A percentile compares a stretch with the other conserved stretches of the same genome.
Evolutionary conservation across 2,113 vertebrate genomes (phyloP).

Genomic region (Tragelaphus strepsiceros): DNA sequence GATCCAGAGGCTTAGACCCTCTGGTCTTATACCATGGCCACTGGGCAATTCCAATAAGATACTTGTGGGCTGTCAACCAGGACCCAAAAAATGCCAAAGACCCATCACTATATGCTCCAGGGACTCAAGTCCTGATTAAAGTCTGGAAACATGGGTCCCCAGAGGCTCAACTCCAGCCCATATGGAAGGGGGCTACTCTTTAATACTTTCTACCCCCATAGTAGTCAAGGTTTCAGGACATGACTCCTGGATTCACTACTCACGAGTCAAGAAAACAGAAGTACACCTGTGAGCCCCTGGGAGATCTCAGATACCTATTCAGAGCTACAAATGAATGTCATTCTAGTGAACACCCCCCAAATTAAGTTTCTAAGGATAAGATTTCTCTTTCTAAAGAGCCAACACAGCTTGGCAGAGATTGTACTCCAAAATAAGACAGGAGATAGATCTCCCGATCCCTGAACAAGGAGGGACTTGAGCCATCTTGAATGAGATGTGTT

Average conservation of each 20-base stretch:
- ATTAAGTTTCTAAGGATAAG: not conserved
- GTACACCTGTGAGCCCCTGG: not conserved
- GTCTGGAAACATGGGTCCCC: not conserved
- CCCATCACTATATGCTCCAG: not conserved
- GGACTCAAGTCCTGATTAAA: not conserved
- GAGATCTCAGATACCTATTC: not conserved
- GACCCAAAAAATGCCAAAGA: not conserved
- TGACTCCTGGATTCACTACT: not conserved
- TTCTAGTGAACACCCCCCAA: not conserved
- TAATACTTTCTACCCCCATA: not conserved
- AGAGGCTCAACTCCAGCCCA: not conserved
- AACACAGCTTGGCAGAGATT: not conserved
- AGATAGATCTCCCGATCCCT: not conserved
- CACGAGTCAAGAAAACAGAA: not conserved
- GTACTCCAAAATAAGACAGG: not conserved
- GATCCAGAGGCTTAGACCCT: not conserved
- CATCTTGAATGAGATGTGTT: not conserved
- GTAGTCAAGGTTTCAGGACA: not conserved
- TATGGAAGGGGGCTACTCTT: not conserved
- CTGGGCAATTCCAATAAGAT: not conserved
- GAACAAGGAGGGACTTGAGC: not conserved
- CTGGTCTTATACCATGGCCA: not conserved
- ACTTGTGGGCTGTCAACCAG: not conserved
- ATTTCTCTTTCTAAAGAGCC: not conserved
- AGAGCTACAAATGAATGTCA: not conserved